These are phyloP conservation scores for Creontiades dilutus DNA, from an alignment of 2,888 invertebrate species.

Conservation along the genomic window DNA sequence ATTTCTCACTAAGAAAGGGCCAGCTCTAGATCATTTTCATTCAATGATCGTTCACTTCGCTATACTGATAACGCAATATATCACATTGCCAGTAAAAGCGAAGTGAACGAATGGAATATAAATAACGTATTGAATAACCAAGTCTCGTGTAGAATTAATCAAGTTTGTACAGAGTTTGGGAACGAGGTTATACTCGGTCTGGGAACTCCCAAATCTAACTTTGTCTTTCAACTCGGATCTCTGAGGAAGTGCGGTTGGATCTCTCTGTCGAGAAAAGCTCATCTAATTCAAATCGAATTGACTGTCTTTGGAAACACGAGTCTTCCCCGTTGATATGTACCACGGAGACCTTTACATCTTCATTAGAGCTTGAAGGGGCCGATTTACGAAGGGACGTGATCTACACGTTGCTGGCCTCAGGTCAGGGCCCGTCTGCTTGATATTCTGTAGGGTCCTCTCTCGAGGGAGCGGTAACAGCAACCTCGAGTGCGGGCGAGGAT, in stretches of 20 bases:
- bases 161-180: background rate
- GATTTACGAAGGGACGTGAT: background rate
- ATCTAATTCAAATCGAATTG: background rate
- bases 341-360: background rate
- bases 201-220: background rate
- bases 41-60: too few species aligned
- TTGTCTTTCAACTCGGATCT: background rate
- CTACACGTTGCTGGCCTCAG: background rate
- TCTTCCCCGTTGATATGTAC: background rate
- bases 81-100: too few species aligned
- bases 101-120: too few species aligned
- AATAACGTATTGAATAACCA: too few species aligned
- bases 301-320: background rate
- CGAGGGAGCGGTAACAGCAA: background rate
- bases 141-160: too few species aligned
- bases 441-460: background rate
- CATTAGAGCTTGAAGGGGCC: conserved; percentile 21
- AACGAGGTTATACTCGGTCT: background rate
- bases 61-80: too few species aligned
- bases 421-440: background rate
- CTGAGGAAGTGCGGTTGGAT: background rate
- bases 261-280: background rate
- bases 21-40: too few species aligned
- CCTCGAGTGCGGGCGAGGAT: background rate
- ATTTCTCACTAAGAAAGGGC: too few species aligned